Evolutionary conservation across 1,140 invertebrate species (phyloP), one percentile per base, ranked within the genome.

Genomic region (Drosophila auraria): DNA sequence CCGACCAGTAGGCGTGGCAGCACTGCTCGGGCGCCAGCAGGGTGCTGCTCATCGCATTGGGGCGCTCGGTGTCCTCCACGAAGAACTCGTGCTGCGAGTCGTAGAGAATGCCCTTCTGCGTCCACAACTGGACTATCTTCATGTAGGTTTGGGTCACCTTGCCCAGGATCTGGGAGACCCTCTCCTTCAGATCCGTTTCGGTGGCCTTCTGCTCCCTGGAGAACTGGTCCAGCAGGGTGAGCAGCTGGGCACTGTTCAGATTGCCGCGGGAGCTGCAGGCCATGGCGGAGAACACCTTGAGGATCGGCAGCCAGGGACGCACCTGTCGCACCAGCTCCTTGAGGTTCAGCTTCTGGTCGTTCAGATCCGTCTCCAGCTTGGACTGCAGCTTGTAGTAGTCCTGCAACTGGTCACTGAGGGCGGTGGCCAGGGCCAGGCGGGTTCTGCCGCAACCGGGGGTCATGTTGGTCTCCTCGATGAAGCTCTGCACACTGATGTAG

Each of bases 101-200:
- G 53, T 82, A 82, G 8, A 90, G 40, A 0, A 86, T 50, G 0
- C 86, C 86, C 49, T 91, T 86, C 27, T 90, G 86, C 0, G 60
- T 86, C 86, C 86, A 90, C 14, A 86, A 17, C 40, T 90, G 87
- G 8, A 90, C 87, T 27, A 91, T 82, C 20, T 90, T 90, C 86
- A 90, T 91, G 33, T 90, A 90, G n/a, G 54, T 36, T 2, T 60
- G 38, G 0, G 75, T 59, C 1, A 82, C 72, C 0, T 56, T 56
- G 0, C 33, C 44, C 14, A 89, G 3, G 12, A 82, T n/a, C 17
- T 30, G 9, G 8, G 23, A 27, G 0, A 84, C 27, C 0, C 59
- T 36, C 0, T 65, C 69, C 17, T 58, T 64, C 7, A 79, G n/a
- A 3, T 79, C 59, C 5, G n/a, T 4, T 12, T 53, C 23, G 2